Evolutionary conservation across 2,113 vertebrate species (phyloP).

Genomic region (Apteryx owenii): DNA sequence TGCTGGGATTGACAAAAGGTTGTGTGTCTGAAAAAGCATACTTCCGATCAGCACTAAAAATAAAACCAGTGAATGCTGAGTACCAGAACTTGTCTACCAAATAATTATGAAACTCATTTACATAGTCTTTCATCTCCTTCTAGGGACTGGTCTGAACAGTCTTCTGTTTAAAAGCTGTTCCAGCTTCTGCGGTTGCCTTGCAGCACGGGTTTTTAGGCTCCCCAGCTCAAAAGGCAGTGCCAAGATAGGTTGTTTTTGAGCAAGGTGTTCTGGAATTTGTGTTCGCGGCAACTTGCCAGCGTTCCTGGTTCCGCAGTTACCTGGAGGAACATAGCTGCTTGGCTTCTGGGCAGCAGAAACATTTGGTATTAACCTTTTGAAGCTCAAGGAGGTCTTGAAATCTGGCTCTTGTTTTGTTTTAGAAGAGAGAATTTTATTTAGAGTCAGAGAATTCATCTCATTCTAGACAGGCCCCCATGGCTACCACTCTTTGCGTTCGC

Average conservation of each 20-base stretch:
- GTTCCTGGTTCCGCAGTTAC: neutral
- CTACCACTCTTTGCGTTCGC: neutral
- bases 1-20: neutral
- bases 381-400: neutral
- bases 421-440: neutral
- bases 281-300: constrained; percentile 28
- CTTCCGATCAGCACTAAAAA: constrained; percentile 59
- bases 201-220: constrained; percentile 59
- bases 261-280: constrained; percentile 26
- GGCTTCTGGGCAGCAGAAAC: neutral
- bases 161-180: constrained; percentile 13
- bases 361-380: neutral
- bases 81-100: constrained; percentile 2
- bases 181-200: constrained; percentile 59
- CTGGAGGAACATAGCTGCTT: neutral
- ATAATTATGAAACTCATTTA: constrained; percentile 28
- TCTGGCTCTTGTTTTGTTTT: neutral
- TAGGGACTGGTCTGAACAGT: constrained; percentile 54
- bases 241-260: constrained; percentile 9
- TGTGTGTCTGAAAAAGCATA: neutral
- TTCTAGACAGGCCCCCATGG: neutral
- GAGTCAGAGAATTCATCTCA: neutral
- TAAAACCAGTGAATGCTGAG: constrained; percentile 48
- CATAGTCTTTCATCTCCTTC: constrained; percentile 61
- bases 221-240: constrained; percentile 32